phyloP scores from a whole-genome alignment of 2,888 invertebrate species.

The Teleiodes luculella region DNA sequence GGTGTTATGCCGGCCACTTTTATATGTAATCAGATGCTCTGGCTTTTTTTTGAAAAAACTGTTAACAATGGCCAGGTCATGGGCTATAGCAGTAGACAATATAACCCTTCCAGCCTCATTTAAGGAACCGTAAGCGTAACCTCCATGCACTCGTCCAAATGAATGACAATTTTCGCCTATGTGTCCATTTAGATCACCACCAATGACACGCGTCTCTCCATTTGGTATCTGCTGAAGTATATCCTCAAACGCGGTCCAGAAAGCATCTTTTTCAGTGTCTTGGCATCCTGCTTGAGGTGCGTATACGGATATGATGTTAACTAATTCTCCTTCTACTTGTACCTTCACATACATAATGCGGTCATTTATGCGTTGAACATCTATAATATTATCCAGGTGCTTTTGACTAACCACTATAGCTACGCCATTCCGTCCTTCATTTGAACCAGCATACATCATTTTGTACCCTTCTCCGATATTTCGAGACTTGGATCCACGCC shows the following conservation, averaged over 20 bases:
- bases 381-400: too few relatives aligned
- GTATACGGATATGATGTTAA: neutral
- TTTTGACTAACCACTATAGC: too few relatives aligned
- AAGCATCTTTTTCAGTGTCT: neutral
- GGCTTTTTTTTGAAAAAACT: too few relatives aligned
- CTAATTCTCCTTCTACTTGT: neutral
- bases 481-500: slow-evolving; percentile 14
- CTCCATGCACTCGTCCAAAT: neutral
- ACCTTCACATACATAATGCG: neutral
- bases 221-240: slow-evolving; percentile 25
- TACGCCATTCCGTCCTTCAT: slow-evolving; percentile 15
- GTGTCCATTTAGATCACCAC: too few relatives aligned
- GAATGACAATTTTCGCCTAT: too few relatives aligned
- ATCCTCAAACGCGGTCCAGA: slow-evolving; percentile 17
- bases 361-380: too few relatives aligned
- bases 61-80: too few relatives aligned
- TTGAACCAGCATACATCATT: slow-evolving; percentile 12
- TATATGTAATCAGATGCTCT: too few relatives aligned
- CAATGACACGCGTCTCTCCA: neutral
- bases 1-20: too few relatives aligned
- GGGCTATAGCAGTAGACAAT: too few relatives aligned
- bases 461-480: slow-evolving; percentile 18
- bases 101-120: neutral
- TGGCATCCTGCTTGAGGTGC: too few relatives aligned
- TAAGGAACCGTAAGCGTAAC: neutral